Base-by-base conservation (phyloP, 2,113 vertebrate species). In the Sprattus sprattus region DNA sequence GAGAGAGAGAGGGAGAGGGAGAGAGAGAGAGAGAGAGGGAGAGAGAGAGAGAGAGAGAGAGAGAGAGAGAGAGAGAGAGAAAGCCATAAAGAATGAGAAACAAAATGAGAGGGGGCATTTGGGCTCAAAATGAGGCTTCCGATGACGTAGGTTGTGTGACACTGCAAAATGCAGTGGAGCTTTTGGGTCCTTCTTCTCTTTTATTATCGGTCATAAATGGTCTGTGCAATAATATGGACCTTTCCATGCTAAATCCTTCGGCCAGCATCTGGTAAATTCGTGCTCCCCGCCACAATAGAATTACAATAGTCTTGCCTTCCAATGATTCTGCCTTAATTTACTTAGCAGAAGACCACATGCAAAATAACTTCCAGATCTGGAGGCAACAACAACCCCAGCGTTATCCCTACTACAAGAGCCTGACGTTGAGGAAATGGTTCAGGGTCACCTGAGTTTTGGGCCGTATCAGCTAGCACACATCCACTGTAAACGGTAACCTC, bases 341-440 rank as follows among this genome's bases (percentile, higher is more conserved):
- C 32, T 78, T 78, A 78, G 32, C 71, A 78, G 71, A 60, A 20
- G 54, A 78, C 71, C 71, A 78, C 71, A 78, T 78, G 71, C 71
- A 16, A 32, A 28, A 78, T 2, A 13, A 28, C 71, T 78, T 78
- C 11, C 71, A 78, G 28, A 32, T 16, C 11, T 78, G 5, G 10
- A 78, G 71, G 71, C 28, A 78, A 78, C 28, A 78, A 78, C 71
- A 32, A 32, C 25, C 11, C 28, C 13, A 2, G 28, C 28, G 71
- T 78, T 82, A 45, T 86, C 75, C 85, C 15, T 20, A 45, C 5
- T 75, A 67, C 25, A 16, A 78, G 13, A 16, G 10, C 4, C 67
- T 13, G 25, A 75, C 28, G 11, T 78, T 78, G 13, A 78, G 71
- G 67, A 78, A 78, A 39, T 15, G 32, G 16, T 78, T 78, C 28